Conservation (phyloP, 1,140 invertebrate genomes). For the Nasonia giraulti region DNA sequence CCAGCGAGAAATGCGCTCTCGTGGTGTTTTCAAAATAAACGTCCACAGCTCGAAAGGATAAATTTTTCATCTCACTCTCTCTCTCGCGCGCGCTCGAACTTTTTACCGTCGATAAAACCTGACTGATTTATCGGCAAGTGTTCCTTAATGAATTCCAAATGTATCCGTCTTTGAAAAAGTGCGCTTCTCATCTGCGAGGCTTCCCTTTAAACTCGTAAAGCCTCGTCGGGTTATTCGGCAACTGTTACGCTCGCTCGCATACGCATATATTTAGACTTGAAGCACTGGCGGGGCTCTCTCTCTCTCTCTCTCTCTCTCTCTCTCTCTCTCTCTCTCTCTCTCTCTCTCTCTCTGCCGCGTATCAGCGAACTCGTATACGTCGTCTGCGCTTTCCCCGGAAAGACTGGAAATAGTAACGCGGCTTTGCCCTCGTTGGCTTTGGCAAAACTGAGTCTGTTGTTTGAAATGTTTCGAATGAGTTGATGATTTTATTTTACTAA, state of each 20-base stretch:
- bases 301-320: neutral
- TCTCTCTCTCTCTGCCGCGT: neutral
- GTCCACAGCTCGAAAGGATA: too few relatives aligned
- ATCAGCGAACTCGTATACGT: conserved; percentile 15
- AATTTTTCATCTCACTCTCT: too few relatives aligned
- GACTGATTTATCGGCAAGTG: neutral
- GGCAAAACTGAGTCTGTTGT: neutral
- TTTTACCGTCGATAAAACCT: too few relatives aligned
- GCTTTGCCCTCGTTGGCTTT: conserved; percentile 22
- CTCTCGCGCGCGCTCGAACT: too few relatives aligned
- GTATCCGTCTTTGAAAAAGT: neutral
- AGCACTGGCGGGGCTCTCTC: too few relatives aligned
- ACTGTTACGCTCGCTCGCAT: neutral
- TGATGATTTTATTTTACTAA: too few relatives aligned
- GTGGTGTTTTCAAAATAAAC: too few relatives aligned
- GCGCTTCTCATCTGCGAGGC: neutral
- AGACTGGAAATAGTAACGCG: conserved; percentile 41
- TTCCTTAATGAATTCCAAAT: conserved; percentile 17
- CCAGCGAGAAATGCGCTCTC: too few relatives aligned
- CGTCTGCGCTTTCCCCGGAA: conserved; percentile 30
- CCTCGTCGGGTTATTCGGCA: neutral
- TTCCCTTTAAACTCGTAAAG: neutral
- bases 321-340: neutral
- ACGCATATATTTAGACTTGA: conserved; percentile 60
- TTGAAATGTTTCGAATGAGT: too few relatives aligned